Conservation (phyloP, 2,113 vertebrate genomes). For the Nansenia antarctica region DNA sequence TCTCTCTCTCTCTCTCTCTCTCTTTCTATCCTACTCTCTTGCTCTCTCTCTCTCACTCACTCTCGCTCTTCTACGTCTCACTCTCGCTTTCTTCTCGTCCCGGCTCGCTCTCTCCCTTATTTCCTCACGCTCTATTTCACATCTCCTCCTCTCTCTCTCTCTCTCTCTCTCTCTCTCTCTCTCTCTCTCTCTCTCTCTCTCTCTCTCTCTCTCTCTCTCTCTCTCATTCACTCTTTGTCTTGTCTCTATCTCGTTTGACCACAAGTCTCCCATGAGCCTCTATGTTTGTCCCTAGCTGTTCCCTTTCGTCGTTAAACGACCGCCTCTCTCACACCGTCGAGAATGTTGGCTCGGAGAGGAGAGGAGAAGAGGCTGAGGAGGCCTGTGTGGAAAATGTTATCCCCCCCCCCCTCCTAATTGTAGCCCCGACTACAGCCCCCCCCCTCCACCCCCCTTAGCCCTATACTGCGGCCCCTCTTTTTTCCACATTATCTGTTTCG, state of each 20-base stretch:
- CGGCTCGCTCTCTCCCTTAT: background rate
- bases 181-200: too few species aligned
- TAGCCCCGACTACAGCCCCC: background rate
- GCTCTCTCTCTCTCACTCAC: background rate
- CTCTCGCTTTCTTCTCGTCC: background rate
- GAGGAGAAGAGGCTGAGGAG: background rate
- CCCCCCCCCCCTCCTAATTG: background rate
- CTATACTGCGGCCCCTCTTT: background rate
- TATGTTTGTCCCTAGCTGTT: background rate
- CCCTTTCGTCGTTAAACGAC: background rate
- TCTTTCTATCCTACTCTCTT: constrained; percentile 13
- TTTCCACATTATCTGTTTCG: background rate
- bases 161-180: constrained; percentile 26
- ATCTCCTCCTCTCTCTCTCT: constrained; percentile 35
- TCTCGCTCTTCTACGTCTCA: background rate
- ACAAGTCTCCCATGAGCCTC: background rate
- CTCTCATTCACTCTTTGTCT: background rate
- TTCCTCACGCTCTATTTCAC: background rate
- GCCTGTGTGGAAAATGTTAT: background rate
- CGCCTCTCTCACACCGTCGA: background rate
- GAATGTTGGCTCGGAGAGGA: background rate
- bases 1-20: constrained; percentile 15
- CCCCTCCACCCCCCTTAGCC: background rate
- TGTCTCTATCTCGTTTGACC: background rate
- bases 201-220: constrained; percentile 16